Conservation (phyloP, 2,797 vertebrate genomes). For the Neosalanx taihuensis region DNA sequence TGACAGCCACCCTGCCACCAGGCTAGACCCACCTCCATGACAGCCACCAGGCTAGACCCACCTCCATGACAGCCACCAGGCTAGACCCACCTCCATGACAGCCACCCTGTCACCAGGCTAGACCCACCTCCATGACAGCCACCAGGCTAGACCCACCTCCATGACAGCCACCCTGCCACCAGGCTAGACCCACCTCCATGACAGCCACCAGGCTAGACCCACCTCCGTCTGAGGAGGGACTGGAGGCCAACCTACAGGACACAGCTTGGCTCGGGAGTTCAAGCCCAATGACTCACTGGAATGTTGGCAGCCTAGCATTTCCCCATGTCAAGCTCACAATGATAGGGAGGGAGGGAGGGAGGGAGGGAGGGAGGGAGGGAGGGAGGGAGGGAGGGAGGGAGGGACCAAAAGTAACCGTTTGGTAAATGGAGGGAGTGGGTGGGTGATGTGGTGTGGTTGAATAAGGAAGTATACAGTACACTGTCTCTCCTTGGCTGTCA, state of each 20-base stretch:
- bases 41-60: no score
- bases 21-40: no score
- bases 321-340: conserved; percentile 13
- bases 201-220: not conserved
- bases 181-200: no score
- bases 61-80: no score
- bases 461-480: no score
- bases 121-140: no score
- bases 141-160: no score
- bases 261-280: not conserved
- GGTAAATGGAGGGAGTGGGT: not conserved
- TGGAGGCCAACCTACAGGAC: not conserved
- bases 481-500: conserved; percentile 9
- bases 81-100: no score
- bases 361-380: not conserved
- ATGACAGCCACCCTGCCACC: no score
- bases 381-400: no score
- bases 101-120: no score
- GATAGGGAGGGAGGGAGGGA: not conserved
- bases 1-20: no score
- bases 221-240: not conserved
- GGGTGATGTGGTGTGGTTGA: not conserved
- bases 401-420: not conserved
- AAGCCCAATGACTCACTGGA: not conserved
- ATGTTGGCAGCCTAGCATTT: conserved; percentile 19